Conservation (phyloP, 2,888 invertebrate genomes). For the Selenia dentaria region DNA sequence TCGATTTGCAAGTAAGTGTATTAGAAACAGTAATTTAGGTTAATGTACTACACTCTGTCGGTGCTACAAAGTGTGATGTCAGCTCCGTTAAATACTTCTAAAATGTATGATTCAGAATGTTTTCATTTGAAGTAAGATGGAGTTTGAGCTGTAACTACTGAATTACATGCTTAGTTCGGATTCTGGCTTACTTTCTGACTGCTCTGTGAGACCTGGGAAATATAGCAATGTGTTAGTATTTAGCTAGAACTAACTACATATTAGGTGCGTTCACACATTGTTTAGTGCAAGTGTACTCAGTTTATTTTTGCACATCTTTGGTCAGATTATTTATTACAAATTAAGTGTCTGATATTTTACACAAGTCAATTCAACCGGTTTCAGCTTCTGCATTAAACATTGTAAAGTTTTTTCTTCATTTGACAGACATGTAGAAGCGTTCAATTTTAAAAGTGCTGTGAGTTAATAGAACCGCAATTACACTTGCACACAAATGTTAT, state of each 20-base stretch:
- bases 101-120: conserved; percentile 38
- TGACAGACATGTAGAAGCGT: too few species aligned
- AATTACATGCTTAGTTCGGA: conserved; percentile 65
- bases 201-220: conserved; percentile 81
- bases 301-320: background rate
- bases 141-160: conserved; percentile 37
- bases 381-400: too few species aligned
- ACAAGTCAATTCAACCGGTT: too few species aligned
- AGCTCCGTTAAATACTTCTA: conserved; percentile 16
- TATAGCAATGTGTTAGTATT: conserved; percentile 71
- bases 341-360: too few species aligned
- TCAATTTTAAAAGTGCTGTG: too few species aligned
- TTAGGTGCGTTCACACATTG: background rate
- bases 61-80: conserved; percentile 10
- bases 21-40: conserved; percentile 42
- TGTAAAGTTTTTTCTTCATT: too few species aligned
- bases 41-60: conserved; percentile 39
- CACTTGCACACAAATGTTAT: background rate
- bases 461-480: too few species aligned
- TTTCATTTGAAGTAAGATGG: conserved; percentile 26
- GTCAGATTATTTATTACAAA: too few species aligned
- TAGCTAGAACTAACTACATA: conserved; percentile 21
- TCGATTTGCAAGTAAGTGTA: conserved; percentile 62
- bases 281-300: background rate
- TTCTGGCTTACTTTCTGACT: conserved; percentile 80